Conservation (phyloP, 2,113 vertebrate species). For the Jaculus jaculus region DNA sequence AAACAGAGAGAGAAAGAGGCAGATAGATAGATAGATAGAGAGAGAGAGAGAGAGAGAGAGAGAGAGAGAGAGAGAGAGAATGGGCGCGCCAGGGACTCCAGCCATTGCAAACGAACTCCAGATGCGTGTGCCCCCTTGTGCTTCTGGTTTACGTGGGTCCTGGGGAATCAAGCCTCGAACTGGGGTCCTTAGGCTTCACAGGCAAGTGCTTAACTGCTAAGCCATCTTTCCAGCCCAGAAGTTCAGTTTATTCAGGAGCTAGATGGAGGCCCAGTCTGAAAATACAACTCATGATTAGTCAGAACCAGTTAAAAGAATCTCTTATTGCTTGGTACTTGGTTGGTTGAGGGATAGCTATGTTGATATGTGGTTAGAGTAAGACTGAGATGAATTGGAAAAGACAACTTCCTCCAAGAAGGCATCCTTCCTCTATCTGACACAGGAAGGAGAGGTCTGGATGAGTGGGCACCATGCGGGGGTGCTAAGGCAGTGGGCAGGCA, state of each 20-base stretch:
- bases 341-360: background rate
- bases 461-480: accelerated
- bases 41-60: too few relatives aligned
- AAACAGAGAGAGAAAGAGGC: too few relatives aligned
- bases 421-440: background rate
- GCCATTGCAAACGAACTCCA: too few relatives aligned
- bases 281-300: background rate
- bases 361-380: background rate
- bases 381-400: background rate
- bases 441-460: background rate
- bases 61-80: too few relatives aligned
- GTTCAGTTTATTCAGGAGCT: background rate
- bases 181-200: too few relatives aligned
- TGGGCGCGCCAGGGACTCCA: too few relatives aligned
- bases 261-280: background rate
- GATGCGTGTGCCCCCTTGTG: too few relatives aligned
- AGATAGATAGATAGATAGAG: too few relatives aligned
- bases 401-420: background rate
- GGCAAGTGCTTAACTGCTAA: too few relatives aligned
- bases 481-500: background rate
- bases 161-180: too few relatives aligned
- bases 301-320: background rate
- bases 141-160: too few relatives aligned
- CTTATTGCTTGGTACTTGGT: background rate
- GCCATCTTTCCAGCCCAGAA: too few relatives aligned